These are phyloP conservation scores for Chrysochloris asiatica DNA, from an alignment of 2,113 vertebrate species.

Conservation along the genomic window DNA sequence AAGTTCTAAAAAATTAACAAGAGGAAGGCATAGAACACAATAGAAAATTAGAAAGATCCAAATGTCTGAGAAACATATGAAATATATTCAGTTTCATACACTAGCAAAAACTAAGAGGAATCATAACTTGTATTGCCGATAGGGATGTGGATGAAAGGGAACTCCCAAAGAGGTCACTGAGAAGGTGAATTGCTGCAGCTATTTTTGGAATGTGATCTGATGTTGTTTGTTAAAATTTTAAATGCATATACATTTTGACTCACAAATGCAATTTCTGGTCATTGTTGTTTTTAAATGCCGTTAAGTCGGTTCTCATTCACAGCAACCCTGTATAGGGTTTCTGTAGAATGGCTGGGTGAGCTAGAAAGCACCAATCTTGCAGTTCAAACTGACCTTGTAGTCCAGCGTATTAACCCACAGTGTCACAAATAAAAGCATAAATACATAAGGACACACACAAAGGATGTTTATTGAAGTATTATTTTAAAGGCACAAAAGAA, in stretches of 20 bases:
- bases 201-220: neutral
- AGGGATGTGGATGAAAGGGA: neutral
- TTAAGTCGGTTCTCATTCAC: too few relatives aligned
- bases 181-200: neutral
- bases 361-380: too few relatives aligned
- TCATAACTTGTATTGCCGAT: neutral
- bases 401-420: too few relatives aligned
- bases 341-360: too few relatives aligned
- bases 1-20: neutral
- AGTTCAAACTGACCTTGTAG: too few relatives aligned
- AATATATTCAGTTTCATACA: neutral
- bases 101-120: neutral
- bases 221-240: slow-evolving; percentile 1
- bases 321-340: too few relatives aligned
- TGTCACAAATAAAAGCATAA: slow-evolving; percentile 8
- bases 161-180: neutral
- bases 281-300: too few relatives aligned
- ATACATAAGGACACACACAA: neutral
- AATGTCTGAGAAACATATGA: neutral
- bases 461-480: neutral
- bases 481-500: slow-evolving; percentile 33
- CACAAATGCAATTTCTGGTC: neutral
- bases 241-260: slow-evolving; percentile 12
- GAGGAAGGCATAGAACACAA: neutral
- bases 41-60: neutral